Evolutionary conservation across 2,888 invertebrate species (phyloP).

Genomic region (Erebia palarica): DNA sequence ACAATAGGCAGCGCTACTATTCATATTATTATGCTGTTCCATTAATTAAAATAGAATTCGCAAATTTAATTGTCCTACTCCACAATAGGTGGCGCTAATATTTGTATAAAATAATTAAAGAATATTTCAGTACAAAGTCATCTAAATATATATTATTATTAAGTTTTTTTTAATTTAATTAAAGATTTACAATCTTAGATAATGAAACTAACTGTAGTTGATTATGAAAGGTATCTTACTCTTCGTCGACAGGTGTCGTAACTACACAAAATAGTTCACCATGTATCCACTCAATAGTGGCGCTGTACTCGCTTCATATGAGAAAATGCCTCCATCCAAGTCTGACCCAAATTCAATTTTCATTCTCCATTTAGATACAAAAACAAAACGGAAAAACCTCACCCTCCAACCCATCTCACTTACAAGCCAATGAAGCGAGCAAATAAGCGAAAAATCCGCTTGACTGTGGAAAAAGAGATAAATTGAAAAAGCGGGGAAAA

Average conservation of each 20-base stretch:
- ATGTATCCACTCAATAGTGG: slow-evolving; percentile 40
- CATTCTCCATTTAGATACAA: slow-evolving; percentile 46
- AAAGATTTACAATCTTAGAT: no score
- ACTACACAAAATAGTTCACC: slow-evolving; percentile 46
- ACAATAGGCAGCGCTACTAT: slow-evolving; percentile 40
- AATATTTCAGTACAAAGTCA: background rate
- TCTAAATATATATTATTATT: background rate
- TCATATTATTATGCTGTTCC: no score
- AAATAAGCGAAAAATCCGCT: slow-evolving; percentile 80
- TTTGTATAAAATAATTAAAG: background rate
- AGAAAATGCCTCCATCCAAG: slow-evolving; percentile 9
- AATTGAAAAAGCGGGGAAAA: slow-evolving; percentile 64
- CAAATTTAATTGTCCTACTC: background rate
- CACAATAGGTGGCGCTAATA: background rate
- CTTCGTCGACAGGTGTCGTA: slow-evolving; percentile 54
- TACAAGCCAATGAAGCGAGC: slow-evolving; percentile 81
- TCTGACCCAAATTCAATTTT: slow-evolving; percentile 47
- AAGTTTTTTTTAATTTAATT: no score
- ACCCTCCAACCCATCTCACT: slow-evolving; percentile 71
- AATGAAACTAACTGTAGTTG: background rate
- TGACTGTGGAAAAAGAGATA: slow-evolving; percentile 76
- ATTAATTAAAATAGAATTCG: no score
- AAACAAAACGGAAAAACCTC: slow-evolving; percentile 57
- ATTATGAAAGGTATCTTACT: slow-evolving; percentile 32
- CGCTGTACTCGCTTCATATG: slow-evolving; percentile 34